Percentiles rank a stretch among this genome's conserved stretches.
Evolutionary conservation across 2,797 vertebrate genomes (phyloP).

Genomic region (Mormyrus proboscirostris): DNA sequence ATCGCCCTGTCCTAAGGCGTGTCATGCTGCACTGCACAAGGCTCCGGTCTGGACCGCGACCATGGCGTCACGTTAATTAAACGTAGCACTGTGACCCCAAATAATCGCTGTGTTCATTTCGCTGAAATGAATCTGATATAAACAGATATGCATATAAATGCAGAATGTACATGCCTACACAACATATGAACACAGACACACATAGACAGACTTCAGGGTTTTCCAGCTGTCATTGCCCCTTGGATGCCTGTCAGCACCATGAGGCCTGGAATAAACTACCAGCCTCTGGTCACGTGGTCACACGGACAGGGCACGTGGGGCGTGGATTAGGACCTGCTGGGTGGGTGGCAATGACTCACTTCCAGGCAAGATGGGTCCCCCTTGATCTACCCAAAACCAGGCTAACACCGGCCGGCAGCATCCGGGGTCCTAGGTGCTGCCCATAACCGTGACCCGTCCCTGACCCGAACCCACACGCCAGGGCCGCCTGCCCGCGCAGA

Average conservation of each 20-base stretch:
- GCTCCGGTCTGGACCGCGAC: background rate
- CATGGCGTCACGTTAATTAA: background rate
- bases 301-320: constrained; percentile 28
- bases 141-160: background rate
- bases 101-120: background rate
- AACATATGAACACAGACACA: constrained; percentile 1
- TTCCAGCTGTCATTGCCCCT: constrained; percentile 55
- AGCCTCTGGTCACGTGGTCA: constrained; percentile 19
- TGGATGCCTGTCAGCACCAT: constrained; percentile 54
- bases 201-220: constrained; percentile 38
- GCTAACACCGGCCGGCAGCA: background rate
- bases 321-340: background rate
- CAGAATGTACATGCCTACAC: background rate
- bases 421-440: background rate
- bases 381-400: background rate
- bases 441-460: background rate
- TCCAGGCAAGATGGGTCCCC: background rate
- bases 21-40: background rate
- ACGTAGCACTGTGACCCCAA: background rate
- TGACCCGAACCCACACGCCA: background rate
- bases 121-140: background rate
- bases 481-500: background rate
- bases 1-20: background rate
- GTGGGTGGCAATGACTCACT: constrained; percentile 16
- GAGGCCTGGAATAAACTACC: constrained; percentile 22